Evolutionary conservation across 2,113 vertebrate genomes (phyloP), one percentile per base, ranked within the genome.

Genomic region (Australoheros scitulus): DNA sequence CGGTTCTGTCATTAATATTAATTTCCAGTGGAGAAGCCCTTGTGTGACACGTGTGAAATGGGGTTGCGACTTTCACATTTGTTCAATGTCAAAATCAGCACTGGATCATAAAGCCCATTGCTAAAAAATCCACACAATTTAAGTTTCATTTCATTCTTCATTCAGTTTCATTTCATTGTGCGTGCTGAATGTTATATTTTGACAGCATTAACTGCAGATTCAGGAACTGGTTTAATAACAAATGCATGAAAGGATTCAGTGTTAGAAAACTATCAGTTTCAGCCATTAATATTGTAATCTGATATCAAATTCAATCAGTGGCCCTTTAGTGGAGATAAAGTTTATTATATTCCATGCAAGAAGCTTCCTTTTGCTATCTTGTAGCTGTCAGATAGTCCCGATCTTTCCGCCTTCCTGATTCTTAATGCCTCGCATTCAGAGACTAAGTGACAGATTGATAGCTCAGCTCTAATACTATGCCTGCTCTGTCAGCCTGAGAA

Each of bases 381-480:
- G 74, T 82, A 50, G 77, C 70, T 90, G 83, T 86, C 74, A 79
- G 72, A 85, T 61, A 20, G 50, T 86, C 74, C 74, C 8, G 78
- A 89, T 91, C 87, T 87, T 82, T 84, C 80, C 9, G 82, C 65
- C 81, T 61, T 83, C 72, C 80, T 81, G 80, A 34, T 22, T 81
- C 84, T 84, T 85, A 85, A 88, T 85, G 82, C 77, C 38, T 83
- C 18, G 14, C 77, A 89, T 88, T 60, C 84, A 63, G 64, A 92
- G 77, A 88, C 81, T 90, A 93, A 92, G 82, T 93, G 93, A 92
- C 91, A 92, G 90, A 93, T 93, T 92, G 92, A 93, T 92, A 82
- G 89, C 87, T 85, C 64, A 61, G 82, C 85, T 88, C 77, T 89
- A 88, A 91, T 81, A 77, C 85, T 82, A 87, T 59, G 82, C 70